phyloP scores from a whole-genome alignment of 2,888 invertebrate species.

The Nineta flava region DNA sequence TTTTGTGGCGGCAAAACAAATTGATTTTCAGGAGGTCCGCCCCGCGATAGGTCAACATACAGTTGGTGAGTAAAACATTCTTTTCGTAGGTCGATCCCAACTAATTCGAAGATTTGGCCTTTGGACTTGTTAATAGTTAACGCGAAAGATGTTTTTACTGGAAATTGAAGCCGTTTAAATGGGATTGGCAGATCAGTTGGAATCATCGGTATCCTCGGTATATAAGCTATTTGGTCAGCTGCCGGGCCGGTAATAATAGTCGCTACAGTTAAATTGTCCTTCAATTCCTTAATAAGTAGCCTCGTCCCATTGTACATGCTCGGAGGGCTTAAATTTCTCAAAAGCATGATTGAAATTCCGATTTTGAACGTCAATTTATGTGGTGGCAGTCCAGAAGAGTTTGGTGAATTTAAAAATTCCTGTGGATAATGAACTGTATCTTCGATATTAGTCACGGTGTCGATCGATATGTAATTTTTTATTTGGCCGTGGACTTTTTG shows the following conservation, averaged over 20 bases:
- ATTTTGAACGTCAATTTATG: background rate
- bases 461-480: slow-evolving; percentile 12
- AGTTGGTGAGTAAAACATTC: no score
- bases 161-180: slow-evolving; percentile 1
- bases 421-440: slow-evolving; percentile 13
- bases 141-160: slow-evolving; percentile 6
- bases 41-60: no score
- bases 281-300: background rate
- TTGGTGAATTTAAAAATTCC: slow-evolving; percentile 10
- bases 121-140: slow-evolving; percentile 7
- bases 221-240: no score
- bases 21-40: no score
- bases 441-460: slow-evolving; percentile 14
- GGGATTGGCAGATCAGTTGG: background rate
- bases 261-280: background rate
- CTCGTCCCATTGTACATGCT: background rate
- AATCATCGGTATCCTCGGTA: background rate
- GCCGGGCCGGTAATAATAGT: background rate
- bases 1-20: no score
- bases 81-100: slow-evolving; percentile 3
- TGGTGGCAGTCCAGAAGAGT: background rate
- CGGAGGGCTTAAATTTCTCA: background rate
- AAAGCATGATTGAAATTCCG: background rate
- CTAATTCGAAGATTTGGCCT: slow-evolving; percentile 6
- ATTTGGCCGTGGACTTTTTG: background rate